Evolutionary conservation across 2,888 invertebrate genomes (phyloP).

Genomic region (Blastobasis lacticolella): DNA sequence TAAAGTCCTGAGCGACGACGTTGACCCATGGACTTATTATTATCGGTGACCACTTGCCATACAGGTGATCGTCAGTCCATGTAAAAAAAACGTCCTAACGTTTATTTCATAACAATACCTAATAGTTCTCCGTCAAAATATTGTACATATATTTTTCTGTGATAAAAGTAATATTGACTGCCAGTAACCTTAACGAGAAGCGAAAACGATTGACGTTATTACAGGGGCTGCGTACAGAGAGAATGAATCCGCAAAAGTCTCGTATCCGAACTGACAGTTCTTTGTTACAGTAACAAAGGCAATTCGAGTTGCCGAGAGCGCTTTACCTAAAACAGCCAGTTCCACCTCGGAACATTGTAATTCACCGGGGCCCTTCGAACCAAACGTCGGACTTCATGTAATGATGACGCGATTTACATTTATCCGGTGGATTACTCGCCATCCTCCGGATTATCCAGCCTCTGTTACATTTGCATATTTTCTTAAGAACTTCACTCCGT

Average conservation of each 20-base stretch:
- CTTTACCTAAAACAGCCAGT: slow-evolving; percentile 12
- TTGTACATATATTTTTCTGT: neutral
- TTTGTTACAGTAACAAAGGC: slow-evolving; percentile 3
- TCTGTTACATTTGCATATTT: slow-evolving; percentile 11
- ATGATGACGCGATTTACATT: slow-evolving; percentile 48
- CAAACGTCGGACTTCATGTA: slow-evolving; percentile 44
- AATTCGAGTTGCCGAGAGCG: slow-evolving; percentile 11
- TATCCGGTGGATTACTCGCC: slow-evolving; percentile 37
- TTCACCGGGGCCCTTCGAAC: slow-evolving; percentile 27
- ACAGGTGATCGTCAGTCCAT: too few species aligned
- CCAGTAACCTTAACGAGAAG: neutral
- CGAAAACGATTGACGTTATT: neutral
- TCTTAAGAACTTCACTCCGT: neutral
- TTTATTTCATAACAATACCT: neutral
- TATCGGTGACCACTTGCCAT: too few species aligned
- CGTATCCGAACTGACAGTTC: neutral
- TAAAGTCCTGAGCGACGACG: too few species aligned
- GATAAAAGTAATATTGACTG: neutral
- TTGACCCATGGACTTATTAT: too few species aligned
- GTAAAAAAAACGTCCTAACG: neutral
- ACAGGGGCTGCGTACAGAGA: too few species aligned
- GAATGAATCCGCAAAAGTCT: neutral
- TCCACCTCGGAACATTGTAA: slow-evolving; percentile 25
- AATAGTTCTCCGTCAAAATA: neutral
- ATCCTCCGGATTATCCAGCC: slow-evolving; percentile 11